These are phyloP conservation scores for Caenorhabditis auriculariae DNA, from an alignment of 2,888 invertebrate genomes.

Conservation along the genomic window DNA sequence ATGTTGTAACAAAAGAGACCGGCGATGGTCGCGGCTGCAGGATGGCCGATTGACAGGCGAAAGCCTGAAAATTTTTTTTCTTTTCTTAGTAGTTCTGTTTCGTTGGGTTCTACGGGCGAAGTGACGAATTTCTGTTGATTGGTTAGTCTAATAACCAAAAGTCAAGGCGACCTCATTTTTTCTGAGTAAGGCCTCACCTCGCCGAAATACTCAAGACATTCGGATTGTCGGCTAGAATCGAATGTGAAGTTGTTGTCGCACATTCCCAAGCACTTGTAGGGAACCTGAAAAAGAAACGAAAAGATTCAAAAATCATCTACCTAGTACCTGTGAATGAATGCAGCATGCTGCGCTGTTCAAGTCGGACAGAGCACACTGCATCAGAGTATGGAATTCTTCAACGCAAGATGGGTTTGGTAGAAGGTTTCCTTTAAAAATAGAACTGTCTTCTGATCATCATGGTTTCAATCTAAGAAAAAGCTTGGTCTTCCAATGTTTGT, in stretches of 20 bases:
- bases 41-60: too few relatives aligned
- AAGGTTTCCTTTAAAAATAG: slow-evolving; percentile 14
- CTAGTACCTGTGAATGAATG: slow-evolving; percentile 23
- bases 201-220: slow-evolving; percentile 7
- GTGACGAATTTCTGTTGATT: not conserved
- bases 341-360: slow-evolving; percentile 33
- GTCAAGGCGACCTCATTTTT: not conserved
- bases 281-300: slow-evolving; percentile 17
- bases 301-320: not conserved
- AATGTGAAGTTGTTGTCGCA: too few relatives aligned
- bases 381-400: slow-evolving; percentile 24
- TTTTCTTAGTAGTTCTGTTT: not conserved
- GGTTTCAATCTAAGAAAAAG: too few relatives aligned
- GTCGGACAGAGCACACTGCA: slow-evolving; percentile 24
- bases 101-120: not conserved
- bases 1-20: too few relatives aligned
- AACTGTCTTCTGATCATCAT: too few relatives aligned
- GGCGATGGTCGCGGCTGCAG: too few relatives aligned
- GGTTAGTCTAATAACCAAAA: not conserved
- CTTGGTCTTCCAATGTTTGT: too few relatives aligned
- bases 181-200: slow-evolving; percentile 4
- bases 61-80: too few relatives aligned
- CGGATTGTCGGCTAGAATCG: too few relatives aligned
- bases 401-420: slow-evolving; percentile 12
- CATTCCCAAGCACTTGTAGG: slow-evolving; percentile 38